Evolutionary conservation across 2,888 invertebrate species (phyloP).

Genomic region (Eupithecia pulchellata): DNA sequence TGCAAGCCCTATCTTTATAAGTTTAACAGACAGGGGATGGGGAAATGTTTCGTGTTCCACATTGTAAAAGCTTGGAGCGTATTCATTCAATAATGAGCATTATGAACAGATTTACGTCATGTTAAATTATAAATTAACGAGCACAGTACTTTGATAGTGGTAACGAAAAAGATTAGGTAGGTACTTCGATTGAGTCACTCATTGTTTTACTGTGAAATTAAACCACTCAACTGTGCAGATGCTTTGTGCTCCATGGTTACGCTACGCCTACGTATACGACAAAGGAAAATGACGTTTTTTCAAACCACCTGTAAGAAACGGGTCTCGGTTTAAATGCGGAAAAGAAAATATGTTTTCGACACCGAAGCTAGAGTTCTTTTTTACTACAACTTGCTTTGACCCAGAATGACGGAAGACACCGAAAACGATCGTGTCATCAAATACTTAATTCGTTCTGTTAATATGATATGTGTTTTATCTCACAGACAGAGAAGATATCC

Average conservation of each 20-base stretch:
- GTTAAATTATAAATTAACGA: background rate
- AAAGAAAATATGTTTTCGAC: background rate
- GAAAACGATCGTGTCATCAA: too few relatives aligned
- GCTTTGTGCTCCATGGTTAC: background rate
- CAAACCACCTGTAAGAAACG: background rate
- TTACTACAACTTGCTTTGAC: too few relatives aligned
- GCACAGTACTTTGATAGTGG: background rate
- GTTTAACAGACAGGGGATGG: background rate
- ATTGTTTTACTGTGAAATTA: slow-evolving; percentile 5
- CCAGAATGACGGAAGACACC: too few relatives aligned
- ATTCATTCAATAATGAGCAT: background rate
- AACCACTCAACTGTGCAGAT: slow-evolving; percentile 1
- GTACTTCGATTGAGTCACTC: background rate
- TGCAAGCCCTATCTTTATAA: background rate
- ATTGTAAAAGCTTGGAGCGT: background rate
- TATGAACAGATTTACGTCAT: background rate
- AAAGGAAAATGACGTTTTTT: background rate
- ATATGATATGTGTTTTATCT: too few relatives aligned
- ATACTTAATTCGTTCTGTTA: too few relatives aligned
- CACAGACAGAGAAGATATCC: too few relatives aligned
- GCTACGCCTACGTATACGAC: background rate
- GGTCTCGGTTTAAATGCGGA: background rate
- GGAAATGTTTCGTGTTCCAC: background rate
- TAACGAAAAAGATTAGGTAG: background rate
- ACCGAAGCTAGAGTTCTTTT: background rate